phyloP scores from a whole-genome alignment of 2,797 vertebrate genomes.

The Ispidina lecontei region DNA sequence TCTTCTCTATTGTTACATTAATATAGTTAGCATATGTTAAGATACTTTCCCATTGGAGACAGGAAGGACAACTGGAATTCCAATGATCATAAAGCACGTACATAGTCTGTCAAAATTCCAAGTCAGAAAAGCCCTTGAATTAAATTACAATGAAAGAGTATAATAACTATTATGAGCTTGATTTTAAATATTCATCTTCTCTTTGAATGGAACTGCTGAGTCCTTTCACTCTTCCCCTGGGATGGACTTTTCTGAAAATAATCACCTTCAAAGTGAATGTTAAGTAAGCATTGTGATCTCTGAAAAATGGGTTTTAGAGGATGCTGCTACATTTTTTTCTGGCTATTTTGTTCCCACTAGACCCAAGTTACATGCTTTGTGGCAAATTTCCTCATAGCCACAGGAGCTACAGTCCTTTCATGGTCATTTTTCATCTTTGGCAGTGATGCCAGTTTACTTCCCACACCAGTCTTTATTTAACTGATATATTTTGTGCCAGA shows the following conservation, averaged over 20 bases:
- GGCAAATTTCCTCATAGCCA: background rate
- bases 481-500: background rate
- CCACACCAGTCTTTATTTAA: background rate
- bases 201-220: conserved; percentile 12
- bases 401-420: background rate
- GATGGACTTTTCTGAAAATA: conserved; percentile 8
- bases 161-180: background rate
- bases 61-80: conserved; percentile 64
- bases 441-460: background rate
- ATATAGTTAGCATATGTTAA: conserved; percentile 47
- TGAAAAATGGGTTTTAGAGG: background rate
- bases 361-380: background rate
- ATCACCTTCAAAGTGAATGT: conserved; percentile 39
- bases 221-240: conserved; percentile 24
- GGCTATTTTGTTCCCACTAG: background rate
- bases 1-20: conserved; percentile 42
- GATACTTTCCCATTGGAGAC: conserved; percentile 19
- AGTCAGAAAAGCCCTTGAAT: conserved; percentile 50
- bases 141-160: conserved; percentile 15
- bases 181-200: conserved; percentile 46
- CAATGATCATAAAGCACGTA: conserved; percentile 43
- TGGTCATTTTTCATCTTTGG: background rate
- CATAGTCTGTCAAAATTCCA: conserved; percentile 52
- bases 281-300: conserved; percentile 13
- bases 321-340: background rate